Conservation (phyloP, 1,140 invertebrate genomes). For the Orchesella cincta region DNA sequence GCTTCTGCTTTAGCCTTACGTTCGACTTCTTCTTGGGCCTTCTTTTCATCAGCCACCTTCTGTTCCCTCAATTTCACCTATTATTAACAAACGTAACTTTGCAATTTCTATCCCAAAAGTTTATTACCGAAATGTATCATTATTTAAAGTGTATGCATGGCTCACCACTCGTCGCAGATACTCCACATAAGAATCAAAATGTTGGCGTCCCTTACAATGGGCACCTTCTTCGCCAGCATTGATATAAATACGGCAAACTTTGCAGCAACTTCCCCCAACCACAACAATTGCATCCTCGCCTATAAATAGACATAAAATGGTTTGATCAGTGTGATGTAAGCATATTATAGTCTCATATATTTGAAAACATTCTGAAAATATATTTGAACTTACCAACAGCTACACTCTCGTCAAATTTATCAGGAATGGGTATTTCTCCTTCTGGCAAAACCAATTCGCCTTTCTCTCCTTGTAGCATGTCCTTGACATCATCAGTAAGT, state of each 20-base stretch:
- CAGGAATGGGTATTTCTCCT: constrained; percentile 37
- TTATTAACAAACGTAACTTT: too few relatives aligned
- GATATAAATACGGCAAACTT: constrained; percentile 48
- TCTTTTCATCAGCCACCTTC: constrained; percentile 31
- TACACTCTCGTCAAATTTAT: constrained; percentile 33
- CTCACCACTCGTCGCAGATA: constrained; percentile 40
- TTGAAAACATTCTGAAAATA: neutral
- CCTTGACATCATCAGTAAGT: constrained; percentile 38
- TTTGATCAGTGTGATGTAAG: too few relatives aligned
- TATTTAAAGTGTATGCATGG: too few relatives aligned
- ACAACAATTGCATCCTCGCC: constrained; percentile 41
- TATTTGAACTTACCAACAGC: constrained; percentile 34
- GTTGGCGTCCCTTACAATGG: constrained; percentile 41
- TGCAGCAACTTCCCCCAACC: constrained; percentile 43
- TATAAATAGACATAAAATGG: neutral
- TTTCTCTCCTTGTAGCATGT: constrained; percentile 35
- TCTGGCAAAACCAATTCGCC: constrained; percentile 30
- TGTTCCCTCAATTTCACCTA: constrained; percentile 23
- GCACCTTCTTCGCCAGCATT: constrained; percentile 17
- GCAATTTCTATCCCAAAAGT: too few relatives aligned
- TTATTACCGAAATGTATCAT: too few relatives aligned
- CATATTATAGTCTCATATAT: too few relatives aligned
- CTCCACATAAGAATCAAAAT: constrained; percentile 38
- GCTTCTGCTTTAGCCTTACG: constrained; percentile 16
- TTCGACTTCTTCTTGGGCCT: constrained; percentile 17